phyloP scores from a whole-genome alignment of 2,888 invertebrate species.

The Tachystola acroxantha region DNA sequence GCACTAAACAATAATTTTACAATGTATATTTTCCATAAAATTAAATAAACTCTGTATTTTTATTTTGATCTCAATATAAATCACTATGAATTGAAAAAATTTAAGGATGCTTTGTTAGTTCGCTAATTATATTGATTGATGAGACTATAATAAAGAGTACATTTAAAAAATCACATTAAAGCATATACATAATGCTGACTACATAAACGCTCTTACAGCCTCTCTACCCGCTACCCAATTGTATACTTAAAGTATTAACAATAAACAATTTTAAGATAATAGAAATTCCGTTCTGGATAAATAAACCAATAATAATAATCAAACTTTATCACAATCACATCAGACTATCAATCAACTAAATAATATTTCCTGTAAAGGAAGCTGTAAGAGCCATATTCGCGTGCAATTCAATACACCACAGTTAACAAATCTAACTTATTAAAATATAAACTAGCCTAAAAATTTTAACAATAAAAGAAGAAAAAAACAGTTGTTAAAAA shows the following conservation, averaged over 20 bases:
- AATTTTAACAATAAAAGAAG: conserved; percentile 75
- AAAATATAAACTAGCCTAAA: conserved; percentile 77
- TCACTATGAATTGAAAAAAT: conserved; percentile 73
- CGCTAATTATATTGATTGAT: conserved; percentile 74
- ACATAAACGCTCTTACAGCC: conserved; percentile 74
- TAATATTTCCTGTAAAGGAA: conserved; percentile 52
- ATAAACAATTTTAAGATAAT: conserved; percentile 52
- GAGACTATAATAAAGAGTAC: conserved; percentile 77
- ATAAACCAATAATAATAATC: conserved; percentile 59
- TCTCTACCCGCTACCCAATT: conserved; percentile 35
- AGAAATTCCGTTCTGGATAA: conserved; percentile 37
- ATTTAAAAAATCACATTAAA: conserved; percentile 79
- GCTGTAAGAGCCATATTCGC: conserved; percentile 68
- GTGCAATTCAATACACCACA: conserved; percentile 75
- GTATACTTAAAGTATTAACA: conserved; percentile 55
- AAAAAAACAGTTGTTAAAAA: conserved; percentile 62
- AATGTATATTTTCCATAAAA: conserved; percentile 75
- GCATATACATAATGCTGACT: conserved; percentile 80
- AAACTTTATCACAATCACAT: conserved; percentile 69
- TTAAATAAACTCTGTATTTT: conserved; percentile 76
- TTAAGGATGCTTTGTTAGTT: conserved; percentile 72
- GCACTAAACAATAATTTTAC: conserved; percentile 70
- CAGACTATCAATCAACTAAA: conserved; percentile 68
- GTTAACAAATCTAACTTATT: conserved; percentile 77
- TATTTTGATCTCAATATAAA: conserved; percentile 74